Evolutionary conservation across 2,797 vertebrate genomes (phyloP).

Genomic region (Sebastes kiyomatsui): DNA sequence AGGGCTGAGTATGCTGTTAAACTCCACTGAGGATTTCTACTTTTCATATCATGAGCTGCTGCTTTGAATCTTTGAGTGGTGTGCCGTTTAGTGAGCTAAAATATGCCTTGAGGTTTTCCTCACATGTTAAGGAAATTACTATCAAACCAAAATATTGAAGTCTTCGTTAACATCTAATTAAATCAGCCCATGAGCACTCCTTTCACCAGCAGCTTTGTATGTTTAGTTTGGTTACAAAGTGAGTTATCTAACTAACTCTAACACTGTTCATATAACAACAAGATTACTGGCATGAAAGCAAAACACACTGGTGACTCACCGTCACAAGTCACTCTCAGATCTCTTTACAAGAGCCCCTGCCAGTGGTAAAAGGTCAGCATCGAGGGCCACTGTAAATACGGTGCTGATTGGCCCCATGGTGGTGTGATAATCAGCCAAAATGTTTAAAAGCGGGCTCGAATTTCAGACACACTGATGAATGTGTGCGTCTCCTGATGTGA

Average conservation of each 20-base stretch:
- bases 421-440: slow-evolving; percentile 29
- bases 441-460: slow-evolving; percentile 11
- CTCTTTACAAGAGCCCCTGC: background rate
- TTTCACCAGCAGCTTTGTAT: background rate
- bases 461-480: slow-evolving; percentile 38
- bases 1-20: background rate
- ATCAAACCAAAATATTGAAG: background rate
- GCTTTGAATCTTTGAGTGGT: background rate
- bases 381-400: background rate
- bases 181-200: background rate
- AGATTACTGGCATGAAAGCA: background rate
- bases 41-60: background rate
- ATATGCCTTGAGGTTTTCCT: background rate
- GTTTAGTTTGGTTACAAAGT: background rate
- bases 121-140: background rate
- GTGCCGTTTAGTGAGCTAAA: background rate
- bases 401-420: background rate
- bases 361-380: slow-evolving; percentile 9
- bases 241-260: background rate
- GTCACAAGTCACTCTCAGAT: slow-evolving; percentile 3
- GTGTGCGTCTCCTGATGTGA: slow-evolving; percentile 41
- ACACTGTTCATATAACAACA: background rate
- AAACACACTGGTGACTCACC: background rate
- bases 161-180: background rate
- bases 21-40: background rate